Percentiles rank a stretch among this genome's conserved stretches.
Conservation (phyloP, 1,140 invertebrate species). For the Phocides pigmalion region DNA sequence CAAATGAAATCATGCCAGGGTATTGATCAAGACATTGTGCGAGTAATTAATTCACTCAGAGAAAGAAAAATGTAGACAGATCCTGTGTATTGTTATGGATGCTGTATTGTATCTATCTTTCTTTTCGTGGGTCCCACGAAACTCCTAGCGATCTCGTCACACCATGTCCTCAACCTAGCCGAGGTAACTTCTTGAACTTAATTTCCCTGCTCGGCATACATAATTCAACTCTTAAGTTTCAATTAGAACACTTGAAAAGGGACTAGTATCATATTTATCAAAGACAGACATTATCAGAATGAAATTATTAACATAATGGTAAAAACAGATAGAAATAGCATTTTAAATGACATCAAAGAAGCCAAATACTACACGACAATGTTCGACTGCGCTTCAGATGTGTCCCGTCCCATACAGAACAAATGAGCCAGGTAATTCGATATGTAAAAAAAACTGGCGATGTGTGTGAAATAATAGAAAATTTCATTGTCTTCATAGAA, state of each 20-base stretch:
- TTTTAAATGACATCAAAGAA: no score
- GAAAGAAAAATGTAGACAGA: constrained; percentile 39
- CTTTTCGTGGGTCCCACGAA: constrained; percentile 34
- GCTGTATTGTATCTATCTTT: constrained; percentile 31
- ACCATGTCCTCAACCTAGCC: constrained; percentile 31
- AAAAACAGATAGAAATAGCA: no score
- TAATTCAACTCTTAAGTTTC: constrained; percentile 38
- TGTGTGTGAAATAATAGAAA: no score
- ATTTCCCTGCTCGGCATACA: constrained; percentile 35
- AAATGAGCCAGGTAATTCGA: no score
- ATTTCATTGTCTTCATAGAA: no score
- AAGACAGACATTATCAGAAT: no score
- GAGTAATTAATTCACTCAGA: constrained; percentile 40
- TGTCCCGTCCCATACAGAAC: no score
- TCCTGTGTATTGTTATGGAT: constrained; percentile 35
- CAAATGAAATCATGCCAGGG: constrained; percentile 42
- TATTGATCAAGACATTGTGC: constrained; percentile 42
- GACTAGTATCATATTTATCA: constrained; percentile 42
- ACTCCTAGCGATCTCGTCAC: constrained; percentile 34
- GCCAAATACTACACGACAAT: no score
- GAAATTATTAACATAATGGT: no score
- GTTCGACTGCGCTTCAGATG: no score
- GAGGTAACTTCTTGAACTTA: constrained; percentile 34
- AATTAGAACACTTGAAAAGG: constrained; percentile 41
- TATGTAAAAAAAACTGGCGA: no score